Conservation (phyloP, 2,888 invertebrate species). For the Hoplodrina ambigua region DNA sequence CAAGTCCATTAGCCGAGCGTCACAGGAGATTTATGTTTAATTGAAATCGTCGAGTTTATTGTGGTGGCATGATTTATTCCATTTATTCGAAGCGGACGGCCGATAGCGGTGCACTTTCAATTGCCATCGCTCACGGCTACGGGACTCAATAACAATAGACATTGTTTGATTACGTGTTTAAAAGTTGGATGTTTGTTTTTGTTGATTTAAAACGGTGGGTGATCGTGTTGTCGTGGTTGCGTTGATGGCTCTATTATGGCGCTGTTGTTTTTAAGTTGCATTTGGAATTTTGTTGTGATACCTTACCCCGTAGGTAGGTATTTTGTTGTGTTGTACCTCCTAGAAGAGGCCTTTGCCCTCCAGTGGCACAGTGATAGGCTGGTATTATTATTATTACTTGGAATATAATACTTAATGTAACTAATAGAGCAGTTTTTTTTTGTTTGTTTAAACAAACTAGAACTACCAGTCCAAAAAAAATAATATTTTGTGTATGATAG, state of each 20-base stretch:
- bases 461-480: too few species aligned
- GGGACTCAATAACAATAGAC: constrained; percentile 75
- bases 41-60: constrained; percentile 87
- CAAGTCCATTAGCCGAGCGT: constrained; percentile 83
- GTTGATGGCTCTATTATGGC: constrained; percentile 43
- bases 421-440: too few species aligned
- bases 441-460: too few species aligned
- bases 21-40: constrained; percentile 88
- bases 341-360: too few species aligned
- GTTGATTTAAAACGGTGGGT: constrained; percentile 48
- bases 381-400: too few species aligned
- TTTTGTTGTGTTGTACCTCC: too few species aligned
- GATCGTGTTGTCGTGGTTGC: constrained; percentile 27
- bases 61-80: constrained; percentile 85
- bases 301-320: too few species aligned
- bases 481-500: too few species aligned
- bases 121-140: constrained; percentile 75
- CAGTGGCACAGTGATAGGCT: too few species aligned
- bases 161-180: constrained; percentile 76
- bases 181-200: constrained; percentile 55
- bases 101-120: constrained; percentile 67
- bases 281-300: constrained; percentile 16
- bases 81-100: constrained; percentile 64
- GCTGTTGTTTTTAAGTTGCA: constrained; percentile 5
- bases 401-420: too few species aligned